These are phyloP conservation scores for Grantiella picta DNA, from an alignment of 2,113 vertebrate species.

Conservation along the genomic window DNA sequence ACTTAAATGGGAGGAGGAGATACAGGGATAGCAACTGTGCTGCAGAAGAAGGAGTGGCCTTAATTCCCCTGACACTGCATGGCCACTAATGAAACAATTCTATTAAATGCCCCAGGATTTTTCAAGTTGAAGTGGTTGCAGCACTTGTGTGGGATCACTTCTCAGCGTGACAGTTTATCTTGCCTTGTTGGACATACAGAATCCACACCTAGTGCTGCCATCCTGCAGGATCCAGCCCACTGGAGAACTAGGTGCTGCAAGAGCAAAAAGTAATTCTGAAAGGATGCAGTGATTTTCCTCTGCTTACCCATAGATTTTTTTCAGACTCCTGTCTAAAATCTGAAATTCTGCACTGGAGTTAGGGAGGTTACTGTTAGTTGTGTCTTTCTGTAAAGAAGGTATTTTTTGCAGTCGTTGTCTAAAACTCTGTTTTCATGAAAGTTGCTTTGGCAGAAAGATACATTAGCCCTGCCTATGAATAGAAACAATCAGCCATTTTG, in stretches of 20 bases:
- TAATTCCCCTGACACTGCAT: neutral
- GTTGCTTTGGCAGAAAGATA: neutral
- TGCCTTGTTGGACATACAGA: neutral
- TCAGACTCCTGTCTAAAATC: neutral
- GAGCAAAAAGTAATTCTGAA: neutral
- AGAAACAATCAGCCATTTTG: neutral
- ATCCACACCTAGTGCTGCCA: neutral
- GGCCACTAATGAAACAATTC: neutral
- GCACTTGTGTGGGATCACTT: neutral
- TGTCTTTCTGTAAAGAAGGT: neutral
- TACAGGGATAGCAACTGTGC: neutral
- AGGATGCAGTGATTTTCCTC: neutral
- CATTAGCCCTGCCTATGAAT: neutral
- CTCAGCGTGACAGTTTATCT: neutral
- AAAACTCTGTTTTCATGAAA: neutral
- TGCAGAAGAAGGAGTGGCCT: neutral
- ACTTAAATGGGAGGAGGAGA: neutral
- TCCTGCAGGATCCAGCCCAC: neutral
- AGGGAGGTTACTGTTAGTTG: neutral
- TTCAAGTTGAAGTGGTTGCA: neutral
- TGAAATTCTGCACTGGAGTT: neutral
- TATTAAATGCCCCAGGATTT: neutral
- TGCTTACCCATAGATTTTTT: neutral
- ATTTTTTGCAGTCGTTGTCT: neutral
- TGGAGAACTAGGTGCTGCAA: neutral